These are phyloP conservation scores for Corythoichthys haematopterus DNA, from an alignment of 2,113 vertebrate species.

Conservation along the genomic window DNA sequence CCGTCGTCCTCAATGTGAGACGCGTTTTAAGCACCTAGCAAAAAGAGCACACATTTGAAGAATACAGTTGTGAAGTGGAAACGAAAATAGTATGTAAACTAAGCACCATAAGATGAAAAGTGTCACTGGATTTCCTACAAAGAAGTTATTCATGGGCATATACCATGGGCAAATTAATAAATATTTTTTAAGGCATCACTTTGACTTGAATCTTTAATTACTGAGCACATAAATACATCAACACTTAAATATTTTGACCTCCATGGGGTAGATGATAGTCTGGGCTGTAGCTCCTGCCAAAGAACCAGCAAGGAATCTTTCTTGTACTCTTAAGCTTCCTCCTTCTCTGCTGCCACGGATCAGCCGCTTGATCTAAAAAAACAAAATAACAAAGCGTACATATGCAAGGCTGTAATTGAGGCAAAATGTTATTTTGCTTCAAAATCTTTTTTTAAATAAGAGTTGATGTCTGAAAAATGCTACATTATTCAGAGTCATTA, in stretches of 20 bases:
- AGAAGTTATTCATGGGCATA: not conserved
- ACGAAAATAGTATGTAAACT: no score
- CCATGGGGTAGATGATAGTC: slow-evolving; percentile 94
- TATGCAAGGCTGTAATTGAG: not conserved
- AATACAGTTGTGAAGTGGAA: no score
- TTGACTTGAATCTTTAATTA: not conserved
- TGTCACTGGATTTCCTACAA: not conserved
- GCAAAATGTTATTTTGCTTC: not conserved
- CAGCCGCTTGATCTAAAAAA: slow-evolving; percentile 82
- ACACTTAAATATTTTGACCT: slow-evolving; percentile 66
- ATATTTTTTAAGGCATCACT: not conserved
- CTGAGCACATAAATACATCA: not conserved
- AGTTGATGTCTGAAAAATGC: not conserved
- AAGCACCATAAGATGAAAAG: not conserved
- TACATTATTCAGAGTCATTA: not conserved
- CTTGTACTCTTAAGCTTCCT: slow-evolving; percentile 77
- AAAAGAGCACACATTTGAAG: no score
- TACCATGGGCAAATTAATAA: not conserved
- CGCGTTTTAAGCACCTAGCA: slow-evolving; percentile 65
- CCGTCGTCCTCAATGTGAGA: slow-evolving; percentile 59
- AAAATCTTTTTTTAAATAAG: not conserved
- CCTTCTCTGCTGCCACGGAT: slow-evolving; percentile 75
- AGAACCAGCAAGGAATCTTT: slow-evolving; percentile 90
- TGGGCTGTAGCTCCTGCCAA: slow-evolving; percentile 89
- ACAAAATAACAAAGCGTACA: not conserved